Evolutionary conservation across 2,888 invertebrate species (phyloP), one percentile per base, ranked within the genome.

Genomic region (Tyria jacobaeae): DNA sequence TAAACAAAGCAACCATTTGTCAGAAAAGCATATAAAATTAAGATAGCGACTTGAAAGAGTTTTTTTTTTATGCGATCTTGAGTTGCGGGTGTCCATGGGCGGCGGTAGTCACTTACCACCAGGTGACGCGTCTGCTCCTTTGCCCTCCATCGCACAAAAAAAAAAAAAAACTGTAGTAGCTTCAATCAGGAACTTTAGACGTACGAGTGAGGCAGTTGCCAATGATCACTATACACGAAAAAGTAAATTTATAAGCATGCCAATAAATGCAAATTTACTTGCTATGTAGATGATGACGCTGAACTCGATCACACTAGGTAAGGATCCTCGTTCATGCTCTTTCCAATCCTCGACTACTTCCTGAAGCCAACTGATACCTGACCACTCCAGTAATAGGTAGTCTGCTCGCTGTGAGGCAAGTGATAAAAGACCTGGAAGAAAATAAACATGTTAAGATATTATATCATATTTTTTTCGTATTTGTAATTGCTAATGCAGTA

Each of bases 401-500:
- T 99, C 98, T 47, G 98, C 96, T 60, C 99, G 95, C 92, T 99
- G 98, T 0, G 99, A 99, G 7, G 99, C 98, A 79, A 98, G 95
- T 51, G 99, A 99, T 54, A 99, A 95, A 64, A 99, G 95, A 94
- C 97, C 99, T 98, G 86, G 7, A 85, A 31, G 85, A 72, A 37
- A 55, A 75, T 37, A 1, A 17, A 27, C 6, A 37, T 35, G 14
- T 24, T 54, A n/a, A 31, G n/a, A 5, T 3, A 3, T 14, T 35
- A 24, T 7, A 24, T n/a, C n/a, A n/a, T 31, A 6, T 2, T 31
- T 31, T 31, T 31, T 31, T 31, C 27, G 4, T 31, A 27, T 4
- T 31, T n/a, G n/a, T n/a, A n/a, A n/a, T n/a, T n/a, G n/a, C n/a
- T n/a, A n/a, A n/a, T n/a, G n/a, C n/a, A n/a, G n/a, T n/a, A n/a